Base-by-base conservation (phyloP, 2,797 vertebrate species). In the Acropternis orthonyx region DNA sequence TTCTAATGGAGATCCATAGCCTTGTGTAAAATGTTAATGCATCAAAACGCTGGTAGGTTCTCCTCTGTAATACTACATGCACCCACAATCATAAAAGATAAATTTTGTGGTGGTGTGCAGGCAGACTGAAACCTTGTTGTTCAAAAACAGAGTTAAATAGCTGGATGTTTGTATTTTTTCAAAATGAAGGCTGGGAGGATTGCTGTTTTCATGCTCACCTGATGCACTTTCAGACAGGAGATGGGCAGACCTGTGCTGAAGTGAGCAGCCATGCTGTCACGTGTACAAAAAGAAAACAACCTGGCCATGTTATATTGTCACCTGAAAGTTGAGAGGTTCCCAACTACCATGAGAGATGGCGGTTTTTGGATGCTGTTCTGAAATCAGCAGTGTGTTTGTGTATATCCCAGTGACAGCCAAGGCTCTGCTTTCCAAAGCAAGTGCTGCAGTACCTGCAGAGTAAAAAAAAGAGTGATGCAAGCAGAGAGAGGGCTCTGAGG, bases 321-420 rank as follows among this genome's bases (percentile, higher is more conserved):
- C 27, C 30, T 94, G 66, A 21, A 74, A 55, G 14, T 7, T 30
- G 36, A 84, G 30, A n/a, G 27, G 5, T n/a, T 81, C 12, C 14
- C 5, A 46, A 0, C 5, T 69, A 3, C 18, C 43, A 65, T 13
- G 2, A 61, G 10, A 73, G 48, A 5, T 52, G 30, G 59, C n/a
- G 8, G 7, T 10, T 87, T 92, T 81, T 74, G 48, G n/a, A 17
- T 86, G n/a, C 22, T 39, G 0, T 44, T 88, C 26, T 3, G 12
- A 55, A 74, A 62, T 54, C 63, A 68, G 34, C 9, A 48, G 6
- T 4, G 1, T 56, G 12, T 44, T 85, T 76, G 10, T 76, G 10
- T 49, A 24, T 81, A 27, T 88, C 18, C 44, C 43, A 49, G 27
- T n/a, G 43, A 16, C 8, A 52, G 34, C 51, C 20, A 61, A 54